Evolutionary conservation across 2,113 vertebrate species (phyloP).

Genomic region (Trichechus manatus): DNA sequence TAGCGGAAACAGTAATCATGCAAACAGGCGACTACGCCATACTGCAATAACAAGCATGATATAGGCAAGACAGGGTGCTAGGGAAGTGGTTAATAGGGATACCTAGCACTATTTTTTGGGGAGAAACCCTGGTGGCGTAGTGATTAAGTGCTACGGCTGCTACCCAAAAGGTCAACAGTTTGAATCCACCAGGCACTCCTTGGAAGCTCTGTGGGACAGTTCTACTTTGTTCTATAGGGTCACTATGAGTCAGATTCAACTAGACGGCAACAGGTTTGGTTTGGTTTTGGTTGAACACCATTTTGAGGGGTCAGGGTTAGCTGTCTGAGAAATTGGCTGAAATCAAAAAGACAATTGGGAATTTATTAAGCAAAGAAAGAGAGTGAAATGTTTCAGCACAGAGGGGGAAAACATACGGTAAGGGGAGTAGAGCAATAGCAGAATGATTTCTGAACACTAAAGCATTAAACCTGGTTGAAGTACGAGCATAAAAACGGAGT

Average conservation of each 20-base stretch:
- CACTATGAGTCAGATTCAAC: no score
- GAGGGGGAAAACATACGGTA: not conserved
- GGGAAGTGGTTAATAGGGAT: not conserved
- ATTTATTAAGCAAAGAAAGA: not conserved
- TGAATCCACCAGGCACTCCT: no score
- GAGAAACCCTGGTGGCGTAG: no score
- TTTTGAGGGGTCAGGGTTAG: not conserved
- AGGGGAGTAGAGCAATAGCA: not conserved
- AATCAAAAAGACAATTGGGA: not conserved
- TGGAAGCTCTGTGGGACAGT: no score
- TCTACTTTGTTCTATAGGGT: no score
- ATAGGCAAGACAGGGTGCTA: not conserved
- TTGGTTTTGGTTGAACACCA: no score
- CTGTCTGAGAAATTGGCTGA: not conserved
- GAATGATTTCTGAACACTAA: not conserved
- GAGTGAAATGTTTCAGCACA: not conserved
- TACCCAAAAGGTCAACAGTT: no score
- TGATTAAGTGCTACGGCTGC: no score
- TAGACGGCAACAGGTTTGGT: no score
- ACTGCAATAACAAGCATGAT: not conserved
- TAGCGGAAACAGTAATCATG: not conserved
- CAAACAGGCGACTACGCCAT: not conserved
- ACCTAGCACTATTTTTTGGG: not conserved
- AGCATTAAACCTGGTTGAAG: not conserved
- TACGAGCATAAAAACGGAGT: not conserved